phyloP scores from a whole-genome alignment of 2,113 vertebrate species.

The Bambusicola thoracicus region DNA sequence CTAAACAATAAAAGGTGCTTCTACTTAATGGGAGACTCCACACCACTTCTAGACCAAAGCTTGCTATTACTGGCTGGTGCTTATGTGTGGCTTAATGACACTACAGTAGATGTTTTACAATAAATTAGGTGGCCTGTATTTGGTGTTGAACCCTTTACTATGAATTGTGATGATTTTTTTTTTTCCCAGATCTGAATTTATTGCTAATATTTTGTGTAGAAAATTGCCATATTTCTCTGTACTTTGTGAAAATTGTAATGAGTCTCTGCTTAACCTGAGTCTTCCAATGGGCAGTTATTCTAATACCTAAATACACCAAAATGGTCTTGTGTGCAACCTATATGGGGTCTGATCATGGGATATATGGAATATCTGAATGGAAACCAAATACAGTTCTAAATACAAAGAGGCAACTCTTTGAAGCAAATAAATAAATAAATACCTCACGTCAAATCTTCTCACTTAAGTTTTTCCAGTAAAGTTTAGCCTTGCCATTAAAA shows the following conservation, averaged over 20 bases:
- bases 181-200: neutral
- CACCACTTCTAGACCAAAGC: neutral
- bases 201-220: neutral
- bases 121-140: neutral
- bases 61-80: neutral
- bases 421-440: conserved; percentile 31
- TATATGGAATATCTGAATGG: neutral
- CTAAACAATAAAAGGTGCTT: neutral
- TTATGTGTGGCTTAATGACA: too few species aligned
- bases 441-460: conserved; percentile 30
- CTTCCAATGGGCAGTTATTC: neutral
- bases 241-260: neutral
- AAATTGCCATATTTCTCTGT: neutral
- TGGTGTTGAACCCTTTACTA: neutral
- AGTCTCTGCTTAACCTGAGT: neutral
- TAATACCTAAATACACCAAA: neutral
- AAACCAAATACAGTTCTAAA: neutral
- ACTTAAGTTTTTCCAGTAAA: neutral
- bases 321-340: neutral
- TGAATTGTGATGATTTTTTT: neutral
- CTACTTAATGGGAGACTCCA: neutral
- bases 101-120: neutral
- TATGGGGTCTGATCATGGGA: neutral
- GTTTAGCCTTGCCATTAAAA: neutral
- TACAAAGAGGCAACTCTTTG: neutral